These are phyloP conservation scores for Monopis laevigella DNA, from an alignment of 2,888 invertebrate genomes.

Conservation along the genomic window DNA sequence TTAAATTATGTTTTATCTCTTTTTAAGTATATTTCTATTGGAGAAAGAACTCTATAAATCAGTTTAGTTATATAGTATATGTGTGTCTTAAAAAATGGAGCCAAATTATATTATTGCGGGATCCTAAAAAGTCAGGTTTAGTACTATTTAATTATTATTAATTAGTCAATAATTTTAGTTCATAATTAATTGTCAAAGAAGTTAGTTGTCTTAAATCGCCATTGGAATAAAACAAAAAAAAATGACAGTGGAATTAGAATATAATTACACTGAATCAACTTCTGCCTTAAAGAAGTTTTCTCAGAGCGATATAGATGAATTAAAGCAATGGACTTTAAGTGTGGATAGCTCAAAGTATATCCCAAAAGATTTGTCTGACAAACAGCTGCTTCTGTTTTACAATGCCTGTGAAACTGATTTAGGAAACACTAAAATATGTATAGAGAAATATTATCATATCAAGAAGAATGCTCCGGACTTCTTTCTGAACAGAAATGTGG, in stretches of 20 bases:
- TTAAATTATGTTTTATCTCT: no score
- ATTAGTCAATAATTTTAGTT: no score
- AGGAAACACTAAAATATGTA: slow-evolving; percentile 69
- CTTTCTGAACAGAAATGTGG: slow-evolving; percentile 67
- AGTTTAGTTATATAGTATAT: no score
- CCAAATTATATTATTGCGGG: no score
- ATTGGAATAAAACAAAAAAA: slow-evolving; percentile 14
- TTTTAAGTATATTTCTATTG: no score
- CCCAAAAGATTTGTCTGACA: slow-evolving; percentile 61
- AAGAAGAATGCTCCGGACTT: slow-evolving; percentile 70
- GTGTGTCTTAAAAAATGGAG: no score
- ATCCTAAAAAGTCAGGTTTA: no score
- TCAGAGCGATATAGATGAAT: slow-evolving; percentile 49
- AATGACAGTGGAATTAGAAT: slow-evolving; percentile 54
- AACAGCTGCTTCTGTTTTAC: slow-evolving; percentile 72
- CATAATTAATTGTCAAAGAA: no score
- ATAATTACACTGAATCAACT: slow-evolving; percentile 46
- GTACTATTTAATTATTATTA: no score
- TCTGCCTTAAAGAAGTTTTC: slow-evolving; percentile 57
- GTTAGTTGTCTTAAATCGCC: neutral
- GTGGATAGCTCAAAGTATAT: slow-evolving; percentile 58
- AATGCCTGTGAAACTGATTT: slow-evolving; percentile 71
- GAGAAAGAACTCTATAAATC: no score
- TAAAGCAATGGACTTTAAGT: slow-evolving; percentile 53
- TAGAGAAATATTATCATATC: slow-evolving; percentile 69